phyloP scores from a whole-genome alignment of 2,888 invertebrate species.

The Drosophila paranaensis region DNA sequence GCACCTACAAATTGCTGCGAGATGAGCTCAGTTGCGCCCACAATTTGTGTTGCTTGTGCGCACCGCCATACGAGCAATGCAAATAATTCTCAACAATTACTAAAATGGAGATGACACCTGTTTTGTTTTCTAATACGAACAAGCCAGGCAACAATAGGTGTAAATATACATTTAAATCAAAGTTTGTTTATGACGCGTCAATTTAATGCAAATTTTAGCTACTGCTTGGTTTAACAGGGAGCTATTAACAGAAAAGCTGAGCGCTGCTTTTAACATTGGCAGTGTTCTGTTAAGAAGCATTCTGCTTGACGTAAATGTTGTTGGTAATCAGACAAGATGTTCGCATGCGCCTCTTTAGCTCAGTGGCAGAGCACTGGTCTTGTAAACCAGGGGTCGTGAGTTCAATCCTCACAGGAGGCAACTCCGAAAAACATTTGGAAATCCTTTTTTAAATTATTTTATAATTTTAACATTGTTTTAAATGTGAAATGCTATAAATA shows the following conservation, averaged over 20 bases:
- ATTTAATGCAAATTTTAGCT: constrained; percentile 45
- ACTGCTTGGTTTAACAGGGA: constrained; percentile 13
- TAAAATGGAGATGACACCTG: constrained; percentile 74
- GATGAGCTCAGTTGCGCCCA: constrained; percentile 73
- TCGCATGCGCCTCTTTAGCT: constrained; percentile 90
- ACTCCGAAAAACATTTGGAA: not conserved
- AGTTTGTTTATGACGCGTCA: constrained; percentile 37
- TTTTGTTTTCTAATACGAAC: constrained; percentile 36
- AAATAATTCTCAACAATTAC: constrained; percentile 65
- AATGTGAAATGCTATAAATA: not conserved
- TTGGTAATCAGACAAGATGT: constrained; percentile 36
- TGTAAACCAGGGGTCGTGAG: constrained; percentile 96
- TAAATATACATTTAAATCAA: constrained; percentile 12
- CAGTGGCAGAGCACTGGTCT: constrained; percentile 96
- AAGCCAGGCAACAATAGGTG: constrained; percentile 8
- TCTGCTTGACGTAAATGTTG: constrained; percentile 48
- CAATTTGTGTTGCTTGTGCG: constrained; percentile 37
- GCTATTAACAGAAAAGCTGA: constrained; percentile 17
- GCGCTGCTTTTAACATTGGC: constrained; percentile 22
- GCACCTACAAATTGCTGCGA: constrained; percentile 69
- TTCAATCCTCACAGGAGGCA: constrained; percentile 96
- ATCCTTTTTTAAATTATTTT: constrained; percentile 9
- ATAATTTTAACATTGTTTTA: not conserved
- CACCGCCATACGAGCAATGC: constrained; percentile 35
- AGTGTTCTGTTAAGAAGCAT: constrained; percentile 52